Conservation (phyloP, 2,888 invertebrate genomes). For the Dorcus parallelipipedus region DNA sequence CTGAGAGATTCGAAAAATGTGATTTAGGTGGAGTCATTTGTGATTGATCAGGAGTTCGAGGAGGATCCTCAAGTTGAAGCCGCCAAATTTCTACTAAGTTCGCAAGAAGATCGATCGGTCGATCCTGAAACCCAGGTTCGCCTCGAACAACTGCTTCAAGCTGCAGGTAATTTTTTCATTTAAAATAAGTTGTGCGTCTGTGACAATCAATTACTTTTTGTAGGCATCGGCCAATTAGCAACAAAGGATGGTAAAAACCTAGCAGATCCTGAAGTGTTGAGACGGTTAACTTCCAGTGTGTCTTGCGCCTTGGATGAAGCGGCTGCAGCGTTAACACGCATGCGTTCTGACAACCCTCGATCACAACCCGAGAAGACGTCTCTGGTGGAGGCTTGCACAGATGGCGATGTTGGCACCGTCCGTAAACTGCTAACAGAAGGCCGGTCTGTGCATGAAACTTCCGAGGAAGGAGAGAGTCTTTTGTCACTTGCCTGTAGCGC, state of each 20-base stretch:
- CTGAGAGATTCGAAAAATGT: slow-evolving; percentile 21
- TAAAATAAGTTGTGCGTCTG: too few species aligned
- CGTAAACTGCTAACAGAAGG: slow-evolving; percentile 90
- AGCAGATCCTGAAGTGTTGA: slow-evolving; percentile 84
- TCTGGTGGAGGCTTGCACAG: slow-evolving; percentile 88
- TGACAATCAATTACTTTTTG: slow-evolving; percentile 5
- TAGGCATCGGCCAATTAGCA: slow-evolving; percentile 79
- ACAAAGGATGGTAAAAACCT: slow-evolving; percentile 78
- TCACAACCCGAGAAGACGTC: slow-evolving; percentile 49
- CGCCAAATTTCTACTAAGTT: slow-evolving; percentile 62
- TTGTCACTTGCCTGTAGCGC: slow-evolving; percentile 95
- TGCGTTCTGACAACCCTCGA: slow-evolving; percentile 79
- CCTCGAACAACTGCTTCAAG: slow-evolving; percentile 90
- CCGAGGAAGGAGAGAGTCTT: slow-evolving; percentile 95
- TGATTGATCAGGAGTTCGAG: slow-evolving; percentile 65
- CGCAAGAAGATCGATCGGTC: slow-evolving; percentile 61
- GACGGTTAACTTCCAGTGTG: slow-evolving; percentile 77
- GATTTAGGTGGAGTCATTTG: slow-evolving; percentile 67
- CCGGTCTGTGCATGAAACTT: slow-evolving; percentile 91
- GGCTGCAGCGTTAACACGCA: slow-evolving; percentile 91
- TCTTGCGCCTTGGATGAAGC: slow-evolving; percentile 95
- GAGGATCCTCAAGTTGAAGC: slow-evolving; percentile 61
- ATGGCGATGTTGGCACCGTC: slow-evolving; percentile 92
- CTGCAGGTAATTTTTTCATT: slow-evolving; percentile 62
- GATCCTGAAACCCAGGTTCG: slow-evolving; percentile 87